Evolutionary conservation across 53 echinoderm and acorn worm genomes (phyloP), one percentile per base, ranked within the genome.

Genomic region (Actinopyga echinites): DNA sequence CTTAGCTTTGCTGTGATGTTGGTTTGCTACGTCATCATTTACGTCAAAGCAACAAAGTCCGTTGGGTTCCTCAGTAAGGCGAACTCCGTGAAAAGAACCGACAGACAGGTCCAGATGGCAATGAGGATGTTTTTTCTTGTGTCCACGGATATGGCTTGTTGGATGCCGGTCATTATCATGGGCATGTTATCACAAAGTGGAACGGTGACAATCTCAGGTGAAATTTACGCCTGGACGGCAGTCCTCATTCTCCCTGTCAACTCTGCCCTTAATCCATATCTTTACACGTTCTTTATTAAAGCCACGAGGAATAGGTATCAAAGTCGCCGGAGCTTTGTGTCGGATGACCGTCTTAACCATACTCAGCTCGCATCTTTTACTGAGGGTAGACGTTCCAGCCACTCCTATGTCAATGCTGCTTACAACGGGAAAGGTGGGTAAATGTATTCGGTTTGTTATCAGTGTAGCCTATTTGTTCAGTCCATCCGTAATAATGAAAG

Each of bases 91-190:
- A 82, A 30, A 13, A 10, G 44, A n/a, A 37, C 60, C 8, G 73
- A 73, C 17, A 35, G 80, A 33, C 40, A 45, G 26, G 32, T 79
- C 25, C 35, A 86, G 65, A 53, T 90, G 83, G 90, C 90, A 35
- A 64, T 83, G 11, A 60, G 66, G 59, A 90, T 90, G 90, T 64
- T 77, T 44, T 55, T 90, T 33, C 74, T 90, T 8, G 90, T 90
- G 30, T 56, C 73, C 19, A 90, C 90, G 21, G 90, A 90, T 68
- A 87, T 90, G 60, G 44, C 64, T 2, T 90, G 90, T 40, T 90
- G 90, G 90, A 64, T 90, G 80, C 90, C 90, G 0, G 87, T 90
- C 1, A 86, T 90, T 57, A 56, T 90, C 12, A 90, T 90, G 90
- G 86, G 77, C 6, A 35, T 85, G 42, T 54, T 85, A 10, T 43